Percentiles rank a stretch among this genome's conserved stretches.
phyloP scores from a whole-genome alignment of 2,888 invertebrate genomes.

The Synergus umbraculus region DNA sequence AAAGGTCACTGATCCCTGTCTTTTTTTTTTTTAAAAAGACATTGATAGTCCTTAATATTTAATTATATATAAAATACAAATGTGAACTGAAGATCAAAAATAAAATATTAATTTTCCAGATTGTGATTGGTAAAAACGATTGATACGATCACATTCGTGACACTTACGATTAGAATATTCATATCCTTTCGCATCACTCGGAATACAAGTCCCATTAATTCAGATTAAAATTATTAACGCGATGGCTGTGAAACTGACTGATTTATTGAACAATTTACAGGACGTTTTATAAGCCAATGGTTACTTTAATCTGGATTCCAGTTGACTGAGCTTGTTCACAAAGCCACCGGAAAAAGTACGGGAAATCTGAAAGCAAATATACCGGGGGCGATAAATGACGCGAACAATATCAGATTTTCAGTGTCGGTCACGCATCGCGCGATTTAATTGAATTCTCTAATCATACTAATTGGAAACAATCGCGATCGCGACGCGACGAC shows the following conservation, averaged over 20 bases:
- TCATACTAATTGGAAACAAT: constrained; percentile 54
- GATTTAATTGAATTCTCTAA: constrained; percentile 64
- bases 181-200: constrained; percentile 42
- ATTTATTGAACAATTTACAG: neutral
- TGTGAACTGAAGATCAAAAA: neutral
- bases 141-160: neutral
- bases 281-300: neutral
- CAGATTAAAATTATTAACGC: neutral
- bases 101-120: neutral
- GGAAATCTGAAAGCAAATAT: constrained; percentile 18
- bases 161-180: constrained; percentile 55
- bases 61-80: too few species aligned
- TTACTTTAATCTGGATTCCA: neutral
- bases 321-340: neutral
- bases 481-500: constrained; percentile 26
- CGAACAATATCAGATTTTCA: constrained; percentile 20
- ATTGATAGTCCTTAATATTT: too few species aligned
- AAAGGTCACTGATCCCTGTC: too few species aligned
- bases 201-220: neutral
- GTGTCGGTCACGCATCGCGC: constrained; percentile 38
- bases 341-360: neutral
- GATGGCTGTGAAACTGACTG: neutral
- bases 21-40: too few species aligned
- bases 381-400: constrained; percentile 7
- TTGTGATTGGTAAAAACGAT: neutral